Conservation (phyloP, 2,113 vertebrate species). For the Strix aluco region DNA sequence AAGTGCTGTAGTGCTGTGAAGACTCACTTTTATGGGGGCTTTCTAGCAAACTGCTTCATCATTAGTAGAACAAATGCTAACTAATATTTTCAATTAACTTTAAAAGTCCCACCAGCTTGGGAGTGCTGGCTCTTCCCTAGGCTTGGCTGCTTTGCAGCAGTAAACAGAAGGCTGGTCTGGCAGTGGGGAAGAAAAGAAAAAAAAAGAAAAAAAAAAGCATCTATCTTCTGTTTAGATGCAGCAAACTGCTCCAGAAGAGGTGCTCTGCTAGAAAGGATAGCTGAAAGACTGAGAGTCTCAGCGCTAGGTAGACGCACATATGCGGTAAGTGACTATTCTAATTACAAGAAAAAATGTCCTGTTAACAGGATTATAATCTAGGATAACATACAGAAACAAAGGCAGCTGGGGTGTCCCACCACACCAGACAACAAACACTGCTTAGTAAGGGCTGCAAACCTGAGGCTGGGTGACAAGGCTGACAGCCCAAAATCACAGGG, state of each 20-base stretch:
- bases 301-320: accelerated
- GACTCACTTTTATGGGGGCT: not conserved
- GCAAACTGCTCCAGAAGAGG: not conserved
- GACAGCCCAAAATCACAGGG: not conserved
- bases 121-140: not conserved
- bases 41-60: not conserved
- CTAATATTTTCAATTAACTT: not conserved
- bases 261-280: not conserved
- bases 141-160: not conserved
- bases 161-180: not conserved
- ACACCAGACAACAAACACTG: not conserved
- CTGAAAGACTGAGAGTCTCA: not conserved
- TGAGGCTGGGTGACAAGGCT: not conserved
- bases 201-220: not conserved
- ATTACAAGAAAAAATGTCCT: not conserved
- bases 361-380: not conserved
- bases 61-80: not conserved
- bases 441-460: not conserved
- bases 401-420: not conserved
- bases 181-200: not conserved
- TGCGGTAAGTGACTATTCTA: too few species aligned
- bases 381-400: not conserved
- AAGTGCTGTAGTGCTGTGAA: not conserved
- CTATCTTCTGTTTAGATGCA: not conserved
- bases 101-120: not conserved